phyloP scores from a whole-genome alignment of 2,797 vertebrate genomes.

The Phrynocephalus guinanensis region DNA sequence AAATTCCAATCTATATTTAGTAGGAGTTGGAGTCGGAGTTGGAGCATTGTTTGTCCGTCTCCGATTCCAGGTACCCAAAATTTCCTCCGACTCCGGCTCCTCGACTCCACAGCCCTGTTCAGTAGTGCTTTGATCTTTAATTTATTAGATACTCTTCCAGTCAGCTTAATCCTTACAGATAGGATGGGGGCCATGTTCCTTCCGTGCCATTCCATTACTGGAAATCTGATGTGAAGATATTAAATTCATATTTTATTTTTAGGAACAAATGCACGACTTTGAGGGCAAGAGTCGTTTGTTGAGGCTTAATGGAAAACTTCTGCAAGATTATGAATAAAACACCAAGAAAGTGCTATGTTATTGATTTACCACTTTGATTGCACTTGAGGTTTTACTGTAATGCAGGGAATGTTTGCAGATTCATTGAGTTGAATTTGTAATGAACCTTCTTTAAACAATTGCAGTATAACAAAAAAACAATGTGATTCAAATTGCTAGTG shows the following conservation, averaged over 20 bases:
- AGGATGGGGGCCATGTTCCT: neutral
- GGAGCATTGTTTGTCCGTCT: too few relatives aligned
- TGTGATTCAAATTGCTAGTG: neutral
- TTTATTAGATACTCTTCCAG: neutral
- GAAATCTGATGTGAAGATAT: constrained; percentile 29
- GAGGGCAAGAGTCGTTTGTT: constrained; percentile 36
- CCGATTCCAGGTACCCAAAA: too few relatives aligned
- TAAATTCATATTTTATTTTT: neutral
- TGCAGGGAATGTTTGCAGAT: constrained; percentile 43
- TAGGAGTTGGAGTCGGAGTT: too few relatives aligned
- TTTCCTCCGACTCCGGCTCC: too few relatives aligned
- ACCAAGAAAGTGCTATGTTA: constrained; percentile 59
- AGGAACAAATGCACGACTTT: constrained; percentile 46
- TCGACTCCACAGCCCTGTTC: too few relatives aligned
- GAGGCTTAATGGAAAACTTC: constrained; percentile 65
- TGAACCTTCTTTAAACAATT: constrained; percentile 34
- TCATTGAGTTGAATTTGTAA: constrained; percentile 58
- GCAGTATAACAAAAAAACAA: neutral
- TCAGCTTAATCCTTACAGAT: constrained; percentile 1
- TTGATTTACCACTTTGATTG: constrained; percentile 56
- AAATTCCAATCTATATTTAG: too few relatives aligned
- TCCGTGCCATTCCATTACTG: neutral
- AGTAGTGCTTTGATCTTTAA: neutral
- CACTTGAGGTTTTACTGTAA: constrained; percentile 57
- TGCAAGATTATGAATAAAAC: constrained; percentile 73